Evolutionary conservation across 2,888 invertebrate genomes (phyloP).

Genomic region (Carterocephalus palaemon): DNA sequence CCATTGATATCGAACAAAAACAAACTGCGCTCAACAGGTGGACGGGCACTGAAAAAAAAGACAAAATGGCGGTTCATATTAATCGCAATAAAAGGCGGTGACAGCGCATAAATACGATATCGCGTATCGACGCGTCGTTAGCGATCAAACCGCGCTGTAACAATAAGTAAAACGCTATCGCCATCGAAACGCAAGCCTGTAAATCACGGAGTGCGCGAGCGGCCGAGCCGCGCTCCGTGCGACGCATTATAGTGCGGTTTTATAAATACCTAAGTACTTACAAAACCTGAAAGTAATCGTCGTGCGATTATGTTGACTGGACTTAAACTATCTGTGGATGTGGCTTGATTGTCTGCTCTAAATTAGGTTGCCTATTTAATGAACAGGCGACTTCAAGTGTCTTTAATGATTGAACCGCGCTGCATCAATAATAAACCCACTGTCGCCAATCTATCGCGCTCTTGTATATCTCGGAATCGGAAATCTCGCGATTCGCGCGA

Average conservation of each 20-base stretch:
- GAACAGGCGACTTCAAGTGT: background rate
- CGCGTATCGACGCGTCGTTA: conserved; percentile 47
- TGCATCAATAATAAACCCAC: background rate
- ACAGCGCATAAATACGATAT: conserved; percentile 54
- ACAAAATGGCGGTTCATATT: conserved; percentile 40
- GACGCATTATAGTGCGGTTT: background rate
- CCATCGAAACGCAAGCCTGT: conserved; percentile 50
- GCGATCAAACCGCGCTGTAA: conserved; percentile 52
- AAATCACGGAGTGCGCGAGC: conserved; percentile 49
- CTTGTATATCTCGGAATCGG: too few relatives aligned
- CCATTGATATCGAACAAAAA: conserved; percentile 19
- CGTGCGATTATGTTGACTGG: too few relatives aligned
- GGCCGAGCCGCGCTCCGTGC: conserved; percentile 38
- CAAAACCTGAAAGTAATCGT: too few relatives aligned
- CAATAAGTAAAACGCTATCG: conserved; percentile 67
- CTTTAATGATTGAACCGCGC: background rate
- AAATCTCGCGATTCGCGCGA: too few relatives aligned
- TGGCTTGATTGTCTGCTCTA: too few relatives aligned
- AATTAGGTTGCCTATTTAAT: too few relatives aligned
- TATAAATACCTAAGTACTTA: background rate
- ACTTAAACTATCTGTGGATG: too few relatives aligned
- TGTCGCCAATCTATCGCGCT: too few relatives aligned
- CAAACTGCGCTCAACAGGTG: conserved; percentile 34
- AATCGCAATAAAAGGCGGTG: conserved; percentile 57
- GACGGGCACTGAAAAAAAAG: conserved; percentile 20